phyloP scores from a whole-genome alignment of 1,140 invertebrate species.

The Oncopeltus fasciatus region DNA sequence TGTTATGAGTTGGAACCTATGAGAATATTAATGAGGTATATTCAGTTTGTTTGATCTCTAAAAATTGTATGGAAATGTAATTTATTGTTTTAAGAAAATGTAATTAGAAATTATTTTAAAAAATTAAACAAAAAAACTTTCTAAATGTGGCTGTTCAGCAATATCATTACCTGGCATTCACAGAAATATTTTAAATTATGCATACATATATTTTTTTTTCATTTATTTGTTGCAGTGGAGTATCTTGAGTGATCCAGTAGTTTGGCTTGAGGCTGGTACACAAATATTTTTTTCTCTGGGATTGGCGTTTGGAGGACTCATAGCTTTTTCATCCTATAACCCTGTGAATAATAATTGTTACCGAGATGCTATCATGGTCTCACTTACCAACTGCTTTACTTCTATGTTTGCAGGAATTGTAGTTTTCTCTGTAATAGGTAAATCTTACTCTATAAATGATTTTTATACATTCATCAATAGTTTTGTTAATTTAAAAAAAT shows the following conservation, averaged over 20 bases:
- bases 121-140: no score
- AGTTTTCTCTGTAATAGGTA: slow-evolving; percentile 91
- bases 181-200: no score
- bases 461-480: no score
- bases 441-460: no score
- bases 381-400: slow-evolving; percentile 85
- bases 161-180: no score
- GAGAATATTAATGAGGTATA: not conserved
- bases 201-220: no score
- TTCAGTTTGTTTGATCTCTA: no score
- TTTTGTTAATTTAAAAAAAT: no score
- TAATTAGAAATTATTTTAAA: no score
- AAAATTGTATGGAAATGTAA: no score
- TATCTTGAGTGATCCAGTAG: slow-evolving; percentile 60
- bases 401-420: slow-evolving; percentile 97
- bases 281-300: slow-evolving; percentile 97
- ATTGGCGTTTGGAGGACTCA: slow-evolving; percentile 83
- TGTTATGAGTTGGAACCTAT: not conserved
- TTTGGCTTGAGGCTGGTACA: slow-evolving; percentile 91
- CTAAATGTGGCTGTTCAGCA: no score
- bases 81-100: no score
- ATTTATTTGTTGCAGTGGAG: slow-evolving; percentile 44
- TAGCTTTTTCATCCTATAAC: slow-evolving; percentile 91
- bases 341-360: slow-evolving; percentile 92
- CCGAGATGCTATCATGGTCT: slow-evolving; percentile 84